phyloP scores from a whole-genome alignment of 2,888 invertebrate genomes.

The Phlogophora meticulosa region DNA sequence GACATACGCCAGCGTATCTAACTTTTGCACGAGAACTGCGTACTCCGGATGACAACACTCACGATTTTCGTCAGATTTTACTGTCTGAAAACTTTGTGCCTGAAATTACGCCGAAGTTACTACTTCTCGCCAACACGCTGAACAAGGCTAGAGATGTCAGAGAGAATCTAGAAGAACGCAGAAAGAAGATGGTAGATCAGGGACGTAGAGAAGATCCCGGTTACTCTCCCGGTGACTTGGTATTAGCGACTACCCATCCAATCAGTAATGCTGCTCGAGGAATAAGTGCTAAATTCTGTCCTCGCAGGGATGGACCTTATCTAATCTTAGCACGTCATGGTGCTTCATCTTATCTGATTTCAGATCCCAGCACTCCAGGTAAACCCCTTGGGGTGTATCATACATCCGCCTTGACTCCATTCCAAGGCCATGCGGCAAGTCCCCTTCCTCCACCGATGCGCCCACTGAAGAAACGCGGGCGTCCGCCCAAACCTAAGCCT shows the following conservation, averaged over 20 bases:
- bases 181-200: conserved; percentile 14
- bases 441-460: neutral
- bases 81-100: conserved; percentile 25
- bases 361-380: conserved; percentile 11
- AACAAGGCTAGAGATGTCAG: conserved; percentile 16
- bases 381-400: conserved; percentile 11
- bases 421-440: conserved; percentile 1
- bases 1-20: conserved; percentile 22
- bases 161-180: conserved; percentile 22
- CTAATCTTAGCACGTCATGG: conserved; percentile 18
- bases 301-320: conserved; percentile 20
- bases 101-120: conserved; percentile 27
- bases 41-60: conserved; percentile 18
- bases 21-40: conserved; percentile 22
- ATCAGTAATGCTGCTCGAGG: conserved; percentile 22
- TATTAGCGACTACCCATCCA: conserved; percentile 17
- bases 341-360: conserved; percentile 22
- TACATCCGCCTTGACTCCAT: conserved; percentile 13
- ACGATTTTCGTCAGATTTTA: conserved; percentile 25
- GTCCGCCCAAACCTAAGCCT: conserved; percentile 5
- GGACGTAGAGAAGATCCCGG: conserved; percentile 20
- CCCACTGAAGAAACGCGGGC: conserved; percentile 7
- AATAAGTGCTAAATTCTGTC: conserved; percentile 25
- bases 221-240: conserved; percentile 11
- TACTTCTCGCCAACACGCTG: conserved; percentile 24